Conservation (phyloP, 2,113 vertebrate species). For the Noctilio leporinus region DNA sequence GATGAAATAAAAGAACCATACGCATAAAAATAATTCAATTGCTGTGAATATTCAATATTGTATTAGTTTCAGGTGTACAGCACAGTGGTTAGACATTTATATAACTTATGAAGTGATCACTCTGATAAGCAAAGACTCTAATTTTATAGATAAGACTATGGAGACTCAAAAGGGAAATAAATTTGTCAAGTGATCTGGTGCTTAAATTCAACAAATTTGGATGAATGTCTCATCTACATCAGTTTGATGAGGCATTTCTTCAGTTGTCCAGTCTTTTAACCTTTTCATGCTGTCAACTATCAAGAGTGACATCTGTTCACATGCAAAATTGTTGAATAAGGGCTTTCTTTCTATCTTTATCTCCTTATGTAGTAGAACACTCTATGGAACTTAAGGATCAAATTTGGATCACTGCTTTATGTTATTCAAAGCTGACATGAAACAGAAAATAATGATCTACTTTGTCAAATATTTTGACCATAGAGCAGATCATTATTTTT, state of each 20-base stretch:
- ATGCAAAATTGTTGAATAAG: background rate
- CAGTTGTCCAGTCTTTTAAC: background rate
- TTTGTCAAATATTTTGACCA: too few species aligned
- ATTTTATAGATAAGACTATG: background rate
- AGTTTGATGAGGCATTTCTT: background rate
- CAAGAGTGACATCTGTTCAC: background rate
- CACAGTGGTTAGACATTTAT: background rate
- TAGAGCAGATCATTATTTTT: background rate
- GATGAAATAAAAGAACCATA: too few species aligned
- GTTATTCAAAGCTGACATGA: background rate
- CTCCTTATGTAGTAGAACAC: background rate
- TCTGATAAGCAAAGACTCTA: background rate
- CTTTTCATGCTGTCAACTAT: background rate
- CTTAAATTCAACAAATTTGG: background rate
- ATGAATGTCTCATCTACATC: background rate
- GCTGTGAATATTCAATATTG: background rate
- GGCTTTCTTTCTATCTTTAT: too few species aligned
- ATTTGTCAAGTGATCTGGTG: background rate
- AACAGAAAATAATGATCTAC: too few species aligned
- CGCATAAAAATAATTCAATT: background rate
- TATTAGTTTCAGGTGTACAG: background rate
- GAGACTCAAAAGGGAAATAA: background rate
- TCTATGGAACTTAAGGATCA: background rate
- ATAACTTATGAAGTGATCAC: background rate
- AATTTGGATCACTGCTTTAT: background rate